Conservation (phyloP, 2,797 vertebrate species). For the Coluber constrictor region DNA sequence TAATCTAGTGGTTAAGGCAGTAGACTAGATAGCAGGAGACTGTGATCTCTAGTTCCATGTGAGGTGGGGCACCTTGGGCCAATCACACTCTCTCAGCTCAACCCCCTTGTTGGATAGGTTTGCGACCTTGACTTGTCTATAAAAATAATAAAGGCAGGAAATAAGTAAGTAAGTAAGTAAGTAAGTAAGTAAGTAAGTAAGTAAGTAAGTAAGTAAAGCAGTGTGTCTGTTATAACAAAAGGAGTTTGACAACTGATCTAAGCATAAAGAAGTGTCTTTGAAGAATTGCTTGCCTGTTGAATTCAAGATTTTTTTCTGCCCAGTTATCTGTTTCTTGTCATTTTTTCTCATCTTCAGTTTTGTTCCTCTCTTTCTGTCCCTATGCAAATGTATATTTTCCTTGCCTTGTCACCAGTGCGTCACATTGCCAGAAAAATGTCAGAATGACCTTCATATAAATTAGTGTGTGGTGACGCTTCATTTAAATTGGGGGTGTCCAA, state of each 20-base stretch:
- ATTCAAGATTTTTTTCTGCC: not conserved
- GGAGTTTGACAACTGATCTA: not conserved
- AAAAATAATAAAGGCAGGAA: not conserved
- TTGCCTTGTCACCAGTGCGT: not conserved
- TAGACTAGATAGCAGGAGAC: not conserved
- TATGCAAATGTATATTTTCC: not conserved
- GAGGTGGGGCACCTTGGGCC: not conserved
- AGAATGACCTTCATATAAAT: not conserved
- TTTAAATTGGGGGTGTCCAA: not conserved
- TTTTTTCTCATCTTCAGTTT: not conserved
- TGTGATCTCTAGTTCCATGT: not conserved
- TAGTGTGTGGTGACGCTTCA: not conserved
- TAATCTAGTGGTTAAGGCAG: not conserved
- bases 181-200: not conserved
- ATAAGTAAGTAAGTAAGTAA: not conserved
- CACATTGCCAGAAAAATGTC: not conserved
- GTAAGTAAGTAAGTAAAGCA: not conserved
- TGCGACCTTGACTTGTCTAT: not conserved
- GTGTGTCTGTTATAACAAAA: not conserved
- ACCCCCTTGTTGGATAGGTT: not conserved
- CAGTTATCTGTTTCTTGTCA: not conserved
- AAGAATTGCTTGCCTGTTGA: not conserved
- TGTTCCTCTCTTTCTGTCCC: not conserved
- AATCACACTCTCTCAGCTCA: not conserved
- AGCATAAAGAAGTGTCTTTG: not conserved